These are phyloP conservation scores for Trachelus stipa DNA, from an alignment of 2,888 invertebrate genomes.

Conservation along the genomic window DNA sequence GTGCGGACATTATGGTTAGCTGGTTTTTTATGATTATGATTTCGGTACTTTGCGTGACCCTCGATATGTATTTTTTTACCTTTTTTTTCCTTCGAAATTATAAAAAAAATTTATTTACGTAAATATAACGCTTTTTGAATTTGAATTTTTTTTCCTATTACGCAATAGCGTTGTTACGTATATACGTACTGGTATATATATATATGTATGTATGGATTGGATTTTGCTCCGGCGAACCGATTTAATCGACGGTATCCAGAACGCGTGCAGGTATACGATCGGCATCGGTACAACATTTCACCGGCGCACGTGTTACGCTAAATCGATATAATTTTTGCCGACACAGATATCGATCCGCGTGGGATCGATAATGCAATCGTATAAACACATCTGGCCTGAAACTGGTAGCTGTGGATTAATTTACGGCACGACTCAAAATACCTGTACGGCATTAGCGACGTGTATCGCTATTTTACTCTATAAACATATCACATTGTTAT, in stretches of 20 bases:
- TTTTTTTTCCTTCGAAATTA: conserved; percentile 4
- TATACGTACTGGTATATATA: no score
- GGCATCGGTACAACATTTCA: background rate
- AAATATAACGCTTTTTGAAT: background rate
- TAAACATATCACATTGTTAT: background rate
- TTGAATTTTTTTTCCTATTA: background rate
- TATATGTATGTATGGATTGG: background rate
- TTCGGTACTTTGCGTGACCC: conserved; percentile 10
- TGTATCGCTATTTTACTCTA: background rate
- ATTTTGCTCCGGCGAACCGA: background rate
- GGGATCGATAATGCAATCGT: background rate
- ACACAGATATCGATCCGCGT: background rate
- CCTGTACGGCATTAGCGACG: background rate
- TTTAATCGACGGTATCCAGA: background rate
- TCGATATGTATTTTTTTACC: conserved; percentile 5
- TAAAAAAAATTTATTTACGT: background rate
- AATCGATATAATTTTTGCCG: background rate
- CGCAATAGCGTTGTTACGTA: background rate
- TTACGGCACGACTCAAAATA: background rate
- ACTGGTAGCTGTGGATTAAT: background rate
- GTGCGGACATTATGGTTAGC: conserved; percentile 16
- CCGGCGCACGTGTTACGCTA: background rate
- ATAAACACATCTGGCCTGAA: background rate
- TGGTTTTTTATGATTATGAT: conserved; percentile 10
- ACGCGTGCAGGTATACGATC: background rate